These are phyloP conservation scores for Eleutherodactylus coqui DNA, from an alignment of 2,797 vertebrate species.

Conservation along the genomic window DNA sequence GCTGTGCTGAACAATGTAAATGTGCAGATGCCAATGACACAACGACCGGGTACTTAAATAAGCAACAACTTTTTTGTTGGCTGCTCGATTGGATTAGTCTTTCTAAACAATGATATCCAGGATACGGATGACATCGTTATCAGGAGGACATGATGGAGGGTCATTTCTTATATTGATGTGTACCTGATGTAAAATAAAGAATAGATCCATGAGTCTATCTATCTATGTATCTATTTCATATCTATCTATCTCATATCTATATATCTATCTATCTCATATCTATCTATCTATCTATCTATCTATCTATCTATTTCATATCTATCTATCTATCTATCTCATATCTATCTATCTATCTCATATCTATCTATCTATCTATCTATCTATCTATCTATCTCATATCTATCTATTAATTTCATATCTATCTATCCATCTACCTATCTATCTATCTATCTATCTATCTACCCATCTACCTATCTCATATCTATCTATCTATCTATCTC, in stretches of 20 bases:
- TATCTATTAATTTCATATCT: too few relatives aligned
- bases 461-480: not conserved
- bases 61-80: slow-evolving; percentile 2
- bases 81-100: slow-evolving; percentile 1
- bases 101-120: not conserved
- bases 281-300: not conserved
- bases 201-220: not conserved
- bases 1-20: slow-evolving; percentile 45
- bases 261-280: not conserved
- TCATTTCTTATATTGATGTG: not conserved
- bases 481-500: too few relatives aligned
- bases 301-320: too few relatives aligned
- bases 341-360: not conserved
- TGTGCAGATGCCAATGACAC: slow-evolving; percentile 23
- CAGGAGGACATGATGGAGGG: not conserved
- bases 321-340: not conserved
- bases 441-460: not conserved
- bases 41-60: slow-evolving; percentile 3
- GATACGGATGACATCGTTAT: not conserved
- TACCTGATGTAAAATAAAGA: not conserved
- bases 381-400: not conserved
- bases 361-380: too few relatives aligned
- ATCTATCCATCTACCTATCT: not conserved
- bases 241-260: not conserved
- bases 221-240: not conserved